Conservation (phyloP, 2,797 vertebrate genomes). For the Micrastur ruficollis region DNA sequence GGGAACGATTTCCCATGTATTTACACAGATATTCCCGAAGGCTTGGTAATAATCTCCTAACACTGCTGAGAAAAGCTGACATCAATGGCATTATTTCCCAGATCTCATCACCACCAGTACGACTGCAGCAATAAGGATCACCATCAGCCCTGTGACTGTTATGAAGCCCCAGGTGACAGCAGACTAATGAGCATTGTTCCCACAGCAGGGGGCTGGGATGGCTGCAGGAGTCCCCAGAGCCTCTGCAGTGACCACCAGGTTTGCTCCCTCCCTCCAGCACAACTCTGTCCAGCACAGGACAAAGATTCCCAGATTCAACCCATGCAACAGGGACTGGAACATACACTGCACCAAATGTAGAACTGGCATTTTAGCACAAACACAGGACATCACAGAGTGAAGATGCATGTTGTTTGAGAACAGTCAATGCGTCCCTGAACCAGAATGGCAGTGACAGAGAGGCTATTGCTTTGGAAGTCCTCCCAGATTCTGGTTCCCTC, state of each 20-base stretch:
- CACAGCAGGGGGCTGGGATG: not conserved
- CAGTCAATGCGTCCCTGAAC: not conserved
- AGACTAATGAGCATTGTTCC: not conserved
- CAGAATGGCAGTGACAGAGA: not conserved
- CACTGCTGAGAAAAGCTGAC: not conserved
- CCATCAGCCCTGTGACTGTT: not conserved
- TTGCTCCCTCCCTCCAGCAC: not conserved
- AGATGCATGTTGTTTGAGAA: not conserved
- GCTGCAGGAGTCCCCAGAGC: not conserved
- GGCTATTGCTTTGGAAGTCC: not conserved
- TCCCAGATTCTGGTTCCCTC: not conserved
- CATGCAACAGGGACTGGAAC: not conserved
- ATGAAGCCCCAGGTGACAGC: rapidly evolving
- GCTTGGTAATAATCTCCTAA: not conserved
- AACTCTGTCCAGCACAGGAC: not conserved
- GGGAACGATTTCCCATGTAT: not conserved
- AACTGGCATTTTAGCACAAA: not conserved
- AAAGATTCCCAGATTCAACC: not conserved
- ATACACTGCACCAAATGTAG: not conserved
- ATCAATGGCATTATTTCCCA: not conserved
- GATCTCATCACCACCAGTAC: not conserved
- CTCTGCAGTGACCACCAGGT: not conserved
- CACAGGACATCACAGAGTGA: not conserved
- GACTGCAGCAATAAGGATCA: not conserved
- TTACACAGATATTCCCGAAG: not conserved